Base-by-base conservation (phyloP, 1,140 invertebrate species). In the Battus philenor region DNA sequence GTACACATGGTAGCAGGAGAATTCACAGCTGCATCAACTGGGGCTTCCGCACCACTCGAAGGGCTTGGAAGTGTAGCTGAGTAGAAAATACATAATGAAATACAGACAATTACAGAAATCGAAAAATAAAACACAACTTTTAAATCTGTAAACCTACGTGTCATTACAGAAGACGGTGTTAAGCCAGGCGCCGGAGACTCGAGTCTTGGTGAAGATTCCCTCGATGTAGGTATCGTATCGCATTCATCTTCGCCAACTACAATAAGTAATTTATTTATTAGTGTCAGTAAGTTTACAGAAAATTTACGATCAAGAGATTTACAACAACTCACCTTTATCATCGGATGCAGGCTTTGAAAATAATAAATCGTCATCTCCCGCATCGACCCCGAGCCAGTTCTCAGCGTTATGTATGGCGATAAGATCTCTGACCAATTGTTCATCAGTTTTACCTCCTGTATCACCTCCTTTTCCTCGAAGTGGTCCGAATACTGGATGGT, bases 331-430 rank as follows among this genome's bases (percentile, higher is more conserved):
- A 82, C 81, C 81, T 77, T 86, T 87, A 45, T 87, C 86, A 59
- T 93, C 92, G 50, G 91, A 89, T n/a, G 88, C 79, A 49, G 92
- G 91, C 58, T 94, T 94, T 2, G 85, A 86, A 74, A 94, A 94
- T 71, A 94, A 87, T 70, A 94, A 82, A 59, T 95, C 93, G n/a
- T 92, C 91, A 60, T 96, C 95, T 0, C 92, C 94, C 0, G 77
- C 77, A 67, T 97, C 95, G 86, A 96, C 94, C 1, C 95, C 95
- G 1, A 97, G 86, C 95, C 95, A 97, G 76, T 96, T 97, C 73
- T 97, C 95, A 1, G 95, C 94, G 67, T 96, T 97, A 79, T 97
- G 95, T 61, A 96, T 95, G 38, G 93, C 93, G 50, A 97, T 96
- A 18, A 98, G 86, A 72, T 97, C 95, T 32, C 91, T 86, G 1